A percentile compares a stretch with the other conserved stretches of the same genome.
Evolutionary conservation across 2,888 invertebrate genomes (phyloP).

Genomic region (Brachypterus glaber): DNA sequence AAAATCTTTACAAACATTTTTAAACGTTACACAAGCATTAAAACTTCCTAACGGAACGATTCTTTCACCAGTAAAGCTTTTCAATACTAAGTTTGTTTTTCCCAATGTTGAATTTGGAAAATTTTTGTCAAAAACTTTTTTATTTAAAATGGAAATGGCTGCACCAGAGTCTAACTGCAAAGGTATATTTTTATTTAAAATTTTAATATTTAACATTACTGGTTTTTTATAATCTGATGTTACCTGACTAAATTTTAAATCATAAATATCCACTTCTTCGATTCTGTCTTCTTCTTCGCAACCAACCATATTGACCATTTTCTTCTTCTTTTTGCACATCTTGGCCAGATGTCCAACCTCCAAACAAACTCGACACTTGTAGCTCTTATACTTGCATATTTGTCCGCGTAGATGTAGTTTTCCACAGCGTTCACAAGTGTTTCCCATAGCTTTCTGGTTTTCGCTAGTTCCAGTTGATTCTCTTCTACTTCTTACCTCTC

Average conservation of each 20-base stretch:
- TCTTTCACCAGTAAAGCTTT: conserved; percentile 1
- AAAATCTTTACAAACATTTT: no score
- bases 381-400: conserved; percentile 1
- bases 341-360: conserved; percentile 2
- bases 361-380: neutral
- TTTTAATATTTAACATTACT: no score
- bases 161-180: conserved; percentile 1
- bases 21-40: neutral
- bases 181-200: neutral
- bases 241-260: neutral
- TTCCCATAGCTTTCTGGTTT: no score
- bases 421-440: conserved; percentile 2
- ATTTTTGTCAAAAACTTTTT: neutral
- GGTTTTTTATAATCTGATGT: no score
- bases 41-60: neutral
- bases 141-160: neutral
- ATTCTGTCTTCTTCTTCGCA: neutral
- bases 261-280: neutral
- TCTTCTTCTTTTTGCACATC: conserved; percentile 1
- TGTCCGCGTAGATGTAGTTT: neutral
- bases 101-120: neutral
- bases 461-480: no score
- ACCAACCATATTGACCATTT: neutral
- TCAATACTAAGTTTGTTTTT: neutral
- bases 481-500: no score